Base-by-base conservation (phyloP, 2,888 invertebrate genomes). In the Scaptomyza caliginosa region DNA sequence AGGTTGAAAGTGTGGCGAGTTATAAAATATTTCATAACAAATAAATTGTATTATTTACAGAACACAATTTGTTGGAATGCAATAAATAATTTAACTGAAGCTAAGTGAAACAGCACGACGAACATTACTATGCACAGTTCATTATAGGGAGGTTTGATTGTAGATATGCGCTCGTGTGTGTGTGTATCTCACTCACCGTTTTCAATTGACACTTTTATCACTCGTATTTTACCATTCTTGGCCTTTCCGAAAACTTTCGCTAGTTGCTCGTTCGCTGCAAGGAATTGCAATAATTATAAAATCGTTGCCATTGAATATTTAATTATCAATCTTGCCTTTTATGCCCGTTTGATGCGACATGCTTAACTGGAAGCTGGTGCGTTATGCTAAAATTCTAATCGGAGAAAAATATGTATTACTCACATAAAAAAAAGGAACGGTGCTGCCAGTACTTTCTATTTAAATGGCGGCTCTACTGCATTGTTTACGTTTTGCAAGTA, bases 261-360 rank as follows among this genome's bases (percentile, higher is more conserved):
- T 56, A 98, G 92, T 66, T 95, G 94, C 76, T 95, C 95, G 92
- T 97, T 97, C 4, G 96, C 97, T 97, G 92, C 51, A 1, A 36
- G 5, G 19, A 56, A 13, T 11, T 13, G 21, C 11, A 1, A 3
- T 10, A n/a, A n/a, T 19, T n/a, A 30, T 30, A 10, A 2, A 19
- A 3, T 62, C 0, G 4, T 39, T 24, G 0, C 34, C n/a, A 36
- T 6, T 0, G 4, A 7, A 23, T 11, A 1, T 2, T 1, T 1
- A 5, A 10, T 4, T 11, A 1, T 34, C 6, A 19, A n/a, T 7
- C 69, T 65, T 93, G 96, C 96, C 96, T 94, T 95, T 95, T 77
- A 97, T 97, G 90, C 97, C 97, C 13, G 97, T 97, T 93, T 97
- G 97, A 90, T 97, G 97, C 89, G 97, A 97, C 97, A 97, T 97